Base-by-base conservation (phyloP, 2,888 invertebrate genomes). In the Glyphotaelius pellucidus region DNA sequence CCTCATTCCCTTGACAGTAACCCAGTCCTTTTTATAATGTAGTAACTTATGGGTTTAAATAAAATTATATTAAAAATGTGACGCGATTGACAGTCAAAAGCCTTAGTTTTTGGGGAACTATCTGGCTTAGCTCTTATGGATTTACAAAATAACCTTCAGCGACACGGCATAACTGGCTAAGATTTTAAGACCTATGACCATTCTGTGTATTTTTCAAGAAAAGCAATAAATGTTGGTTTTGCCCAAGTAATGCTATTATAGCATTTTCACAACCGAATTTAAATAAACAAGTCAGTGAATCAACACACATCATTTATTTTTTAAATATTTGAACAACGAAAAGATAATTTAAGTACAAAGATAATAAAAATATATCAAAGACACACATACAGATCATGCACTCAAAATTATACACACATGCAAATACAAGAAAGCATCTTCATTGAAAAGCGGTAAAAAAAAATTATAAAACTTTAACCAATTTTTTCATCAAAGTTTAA, bases 381-480 rank as follows among this genome's bases (percentile, higher is more conserved):
- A 81, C 32, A 91, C 42, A 91, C 30, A 91, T 35, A 91, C 52
- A 91, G 79, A 89, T 80, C 91, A 90, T 91, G 91, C 91, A 89
- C 15, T 89, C 67, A 86, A 89, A 80, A 86, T 83, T 85, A 91
- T 47, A 31, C 31, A 47, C 81, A 79, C 92, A 92, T 90, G 90
- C 91, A 80, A 91, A 91, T 79, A 90, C 25, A 86, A 84, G n/a
- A 85, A 91, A 85, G 80, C 84, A 30, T 90, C 80, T 87, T 87
- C 87, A 52, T 47, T 47, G 87, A 87, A 47, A 47, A 47, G 38
- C 67, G 67, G 67, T 67, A 67, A 67, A 67, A 67, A 67, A 67
- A 67, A 25, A 67, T 7, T 0, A 67, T 4, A 67, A 67, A 67
- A 67, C n/a, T 67, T 67, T 67, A 67, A 67, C 67, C 67, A 67